phyloP scores from a whole-genome alignment of 1,140 invertebrate genomes.

The Prorops nasuta region DNA sequence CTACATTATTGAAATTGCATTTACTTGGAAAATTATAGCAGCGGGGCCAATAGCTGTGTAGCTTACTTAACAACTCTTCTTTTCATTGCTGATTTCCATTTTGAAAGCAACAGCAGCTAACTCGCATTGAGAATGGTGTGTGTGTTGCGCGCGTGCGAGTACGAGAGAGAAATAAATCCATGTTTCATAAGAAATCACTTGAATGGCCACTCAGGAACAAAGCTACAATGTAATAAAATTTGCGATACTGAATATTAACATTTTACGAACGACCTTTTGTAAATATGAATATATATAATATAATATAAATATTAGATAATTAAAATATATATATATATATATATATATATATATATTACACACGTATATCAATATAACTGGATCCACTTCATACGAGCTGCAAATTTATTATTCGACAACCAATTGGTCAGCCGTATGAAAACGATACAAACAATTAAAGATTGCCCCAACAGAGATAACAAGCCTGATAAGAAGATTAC shows the following conservation, averaged over 20 bases:
- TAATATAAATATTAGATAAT: constrained; percentile 41
- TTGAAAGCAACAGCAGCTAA: no score
- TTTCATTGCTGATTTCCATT: no score
- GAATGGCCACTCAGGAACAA: constrained; percentile 51
- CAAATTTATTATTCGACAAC: no score
- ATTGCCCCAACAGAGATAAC: not conserved
- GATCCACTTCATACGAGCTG: no score
- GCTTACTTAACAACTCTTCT: no score
- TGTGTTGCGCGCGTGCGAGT: no score
- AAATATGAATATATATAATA: constrained; percentile 48
- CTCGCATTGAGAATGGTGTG: no score
- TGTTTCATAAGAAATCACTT: constrained; percentile 18
- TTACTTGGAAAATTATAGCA: no score
- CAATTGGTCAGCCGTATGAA: no score
- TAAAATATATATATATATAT: no score
- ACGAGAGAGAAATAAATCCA: not conserved
- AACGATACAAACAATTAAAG: not conserved
- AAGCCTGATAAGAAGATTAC: not conserved
- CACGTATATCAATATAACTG: not conserved
- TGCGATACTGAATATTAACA: constrained; percentile 46
- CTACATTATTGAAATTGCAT: not conserved
- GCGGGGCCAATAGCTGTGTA: no score
- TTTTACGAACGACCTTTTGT: constrained; percentile 45
- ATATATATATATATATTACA: constrained; percentile 19
- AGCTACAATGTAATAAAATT: constrained; percentile 42